Evolutionary conservation across 1,140 invertebrate species (phyloP).

Genomic region (Lethrus apterus): DNA sequence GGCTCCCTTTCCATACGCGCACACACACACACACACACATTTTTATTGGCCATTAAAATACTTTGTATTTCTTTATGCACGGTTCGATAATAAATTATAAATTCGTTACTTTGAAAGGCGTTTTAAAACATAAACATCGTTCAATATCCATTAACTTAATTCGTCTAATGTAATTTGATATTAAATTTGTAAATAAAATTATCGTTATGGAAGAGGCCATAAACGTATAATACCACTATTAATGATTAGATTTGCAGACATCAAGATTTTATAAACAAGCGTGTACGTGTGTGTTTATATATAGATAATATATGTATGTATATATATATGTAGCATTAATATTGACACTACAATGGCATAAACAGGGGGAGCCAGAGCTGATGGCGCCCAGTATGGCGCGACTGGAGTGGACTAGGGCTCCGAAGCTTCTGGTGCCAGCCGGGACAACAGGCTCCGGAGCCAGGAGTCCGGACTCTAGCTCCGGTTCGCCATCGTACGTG

Average conservation of each 20-base stretch:
- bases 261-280: slow-evolving; percentile 12
- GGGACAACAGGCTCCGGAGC: slow-evolving; percentile 21
- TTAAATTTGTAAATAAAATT: no score
- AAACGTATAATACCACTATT: no score
- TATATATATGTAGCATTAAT: slow-evolving; percentile 23
- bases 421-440: slow-evolving; percentile 18
- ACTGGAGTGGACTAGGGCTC: slow-evolving; percentile 17
- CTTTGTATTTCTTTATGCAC: no score
- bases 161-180: no score
- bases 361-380: slow-evolving; percentile 21
- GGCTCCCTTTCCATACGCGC: no score
- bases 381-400: slow-evolving; percentile 9
- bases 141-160: slow-evolving; percentile 5
- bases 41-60: no score
- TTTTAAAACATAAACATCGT: background rate
- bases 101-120: background rate
- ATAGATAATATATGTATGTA: slow-evolving; percentile 17
- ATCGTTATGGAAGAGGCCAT: no score
- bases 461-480: slow-evolving; percentile 17
- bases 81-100: no score
- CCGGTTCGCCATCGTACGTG: slow-evolving; percentile 14
- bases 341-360: slow-evolving; percentile 23
- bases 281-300: slow-evolving; percentile 7
- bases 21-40: no score
- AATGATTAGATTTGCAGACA: slow-evolving; percentile 1